These are phyloP conservation scores for Heliconius hortense DNA, from an alignment of 2,888 invertebrate species.

Conservation along the genomic window DNA sequence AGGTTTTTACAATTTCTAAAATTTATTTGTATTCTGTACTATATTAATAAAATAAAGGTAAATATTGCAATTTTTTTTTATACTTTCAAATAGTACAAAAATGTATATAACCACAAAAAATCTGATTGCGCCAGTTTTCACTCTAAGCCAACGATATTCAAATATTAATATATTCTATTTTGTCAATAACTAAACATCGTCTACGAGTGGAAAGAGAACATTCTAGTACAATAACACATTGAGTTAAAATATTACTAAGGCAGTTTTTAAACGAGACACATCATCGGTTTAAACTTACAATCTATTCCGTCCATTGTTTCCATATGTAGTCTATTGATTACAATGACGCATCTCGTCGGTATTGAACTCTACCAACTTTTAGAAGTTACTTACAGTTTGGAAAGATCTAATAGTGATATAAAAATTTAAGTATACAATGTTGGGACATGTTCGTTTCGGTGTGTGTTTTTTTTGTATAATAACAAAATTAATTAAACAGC, in stretches of 20 bases:
- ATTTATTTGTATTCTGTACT: neutral
- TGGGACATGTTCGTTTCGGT: conserved; percentile 13
- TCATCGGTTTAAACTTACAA: conserved; percentile 20
- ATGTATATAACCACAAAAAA: no score
- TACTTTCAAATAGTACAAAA: no score
- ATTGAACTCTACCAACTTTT: conserved; percentile 26
- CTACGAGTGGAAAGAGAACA: conserved; percentile 29
- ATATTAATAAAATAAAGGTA: neutral
- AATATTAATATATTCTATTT: conserved; percentile 24
- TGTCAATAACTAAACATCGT: conserved; percentile 30
- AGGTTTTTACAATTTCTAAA: neutral
- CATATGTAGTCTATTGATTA: neutral
- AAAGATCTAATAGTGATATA: neutral
- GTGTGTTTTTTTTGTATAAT: neutral
- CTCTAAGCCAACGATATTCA: neutral
- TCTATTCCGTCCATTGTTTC: conserved; percentile 1
- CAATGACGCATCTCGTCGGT: conserved; percentile 29
- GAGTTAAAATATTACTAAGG: conserved; percentile 40
- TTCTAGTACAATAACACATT: conserved; percentile 32
- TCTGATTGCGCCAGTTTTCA: neutral
- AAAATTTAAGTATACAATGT: neutral
- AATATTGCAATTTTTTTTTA: no score
- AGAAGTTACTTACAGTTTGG: conserved; percentile 6
- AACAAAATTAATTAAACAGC: neutral
- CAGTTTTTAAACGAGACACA: conserved; percentile 37